Conservation (phyloP, 2,888 invertebrate species). For the Lasioglossum figueresi region DNA sequence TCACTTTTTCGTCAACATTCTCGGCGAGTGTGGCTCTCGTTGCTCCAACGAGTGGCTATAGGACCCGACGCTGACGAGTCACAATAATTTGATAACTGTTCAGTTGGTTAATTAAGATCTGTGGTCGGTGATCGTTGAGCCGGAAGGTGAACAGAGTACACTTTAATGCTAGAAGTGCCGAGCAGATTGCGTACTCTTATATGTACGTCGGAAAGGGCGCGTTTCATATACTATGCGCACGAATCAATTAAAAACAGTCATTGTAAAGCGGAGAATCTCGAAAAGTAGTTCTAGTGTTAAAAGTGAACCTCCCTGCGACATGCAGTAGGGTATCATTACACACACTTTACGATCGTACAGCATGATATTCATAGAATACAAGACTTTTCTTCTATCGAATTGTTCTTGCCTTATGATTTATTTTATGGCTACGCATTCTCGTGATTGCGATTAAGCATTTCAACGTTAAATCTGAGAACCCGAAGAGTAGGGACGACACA, state of each 20-base stretch:
- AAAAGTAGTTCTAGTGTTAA: background rate
- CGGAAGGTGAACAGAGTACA: conserved; percentile 7
- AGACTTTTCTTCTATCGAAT: too few relatives aligned
- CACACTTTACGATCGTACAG: background rate
- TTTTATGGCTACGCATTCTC: too few relatives aligned
- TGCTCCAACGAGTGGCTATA: background rate
- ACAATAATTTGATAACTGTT: conserved; percentile 5
- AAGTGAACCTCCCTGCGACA: background rate
- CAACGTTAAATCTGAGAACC: background rate
- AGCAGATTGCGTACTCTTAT: background rate
- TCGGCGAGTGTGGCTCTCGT: background rate
- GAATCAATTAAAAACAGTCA: background rate
- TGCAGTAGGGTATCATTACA: background rate
- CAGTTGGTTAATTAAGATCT: background rate
- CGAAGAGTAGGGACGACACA: background rate
- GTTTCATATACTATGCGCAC: background rate
- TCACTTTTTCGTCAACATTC: conserved; percentile 5
- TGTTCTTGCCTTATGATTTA: background rate
- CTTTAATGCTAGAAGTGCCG: background rate
- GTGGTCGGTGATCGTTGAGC: background rate
- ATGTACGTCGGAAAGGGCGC: background rate
- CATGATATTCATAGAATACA: background rate
- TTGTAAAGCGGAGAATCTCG: background rate
- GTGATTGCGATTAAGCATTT: too few relatives aligned
- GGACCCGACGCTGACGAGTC: background rate